These are phyloP conservation scores for Ischnura elegans DNA, from an alignment of 2,888 invertebrate species.

Conservation along the genomic window DNA sequence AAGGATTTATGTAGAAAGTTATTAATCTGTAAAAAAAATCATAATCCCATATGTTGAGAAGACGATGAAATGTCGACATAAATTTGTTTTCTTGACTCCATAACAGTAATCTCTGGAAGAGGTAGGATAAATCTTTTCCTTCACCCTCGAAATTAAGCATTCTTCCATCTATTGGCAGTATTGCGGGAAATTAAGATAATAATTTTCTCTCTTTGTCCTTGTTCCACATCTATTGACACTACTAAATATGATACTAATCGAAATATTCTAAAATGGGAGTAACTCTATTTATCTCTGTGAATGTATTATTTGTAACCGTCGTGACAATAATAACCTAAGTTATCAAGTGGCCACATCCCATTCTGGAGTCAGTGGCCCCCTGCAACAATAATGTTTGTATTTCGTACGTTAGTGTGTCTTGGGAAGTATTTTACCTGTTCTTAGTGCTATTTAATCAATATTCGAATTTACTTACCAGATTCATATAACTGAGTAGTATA, in stretches of 20 bases:
- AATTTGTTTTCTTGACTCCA: background rate
- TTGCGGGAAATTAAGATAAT: background rate
- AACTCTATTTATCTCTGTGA: background rate
- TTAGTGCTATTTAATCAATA: too few species aligned
- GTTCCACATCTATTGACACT: background rate
- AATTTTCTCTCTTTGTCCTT: background rate
- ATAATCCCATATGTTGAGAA: background rate
- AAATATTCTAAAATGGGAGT: background rate
- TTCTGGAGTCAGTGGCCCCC: background rate
- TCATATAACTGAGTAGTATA: too few species aligned
- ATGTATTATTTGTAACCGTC: background rate
- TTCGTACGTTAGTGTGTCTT: too few species aligned
- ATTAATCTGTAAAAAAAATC: background rate
- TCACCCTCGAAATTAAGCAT: background rate
- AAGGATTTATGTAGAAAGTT: background rate
- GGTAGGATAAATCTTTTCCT: background rate
- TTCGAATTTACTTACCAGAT: too few species aligned
- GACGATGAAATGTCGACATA: background rate
- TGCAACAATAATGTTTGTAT: background rate
- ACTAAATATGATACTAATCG: background rate
- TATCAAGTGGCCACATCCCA: too few species aligned
- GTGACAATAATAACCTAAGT: background rate
- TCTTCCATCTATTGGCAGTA: background rate
- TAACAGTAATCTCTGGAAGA: background rate
- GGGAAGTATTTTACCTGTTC: too few species aligned